A percentile compares a stretch with the other conserved stretches of the same genome.
Evolutionary conservation across 2,797 vertebrate species (phyloP).

Genomic region (Mionectes olivaceus): DNA sequence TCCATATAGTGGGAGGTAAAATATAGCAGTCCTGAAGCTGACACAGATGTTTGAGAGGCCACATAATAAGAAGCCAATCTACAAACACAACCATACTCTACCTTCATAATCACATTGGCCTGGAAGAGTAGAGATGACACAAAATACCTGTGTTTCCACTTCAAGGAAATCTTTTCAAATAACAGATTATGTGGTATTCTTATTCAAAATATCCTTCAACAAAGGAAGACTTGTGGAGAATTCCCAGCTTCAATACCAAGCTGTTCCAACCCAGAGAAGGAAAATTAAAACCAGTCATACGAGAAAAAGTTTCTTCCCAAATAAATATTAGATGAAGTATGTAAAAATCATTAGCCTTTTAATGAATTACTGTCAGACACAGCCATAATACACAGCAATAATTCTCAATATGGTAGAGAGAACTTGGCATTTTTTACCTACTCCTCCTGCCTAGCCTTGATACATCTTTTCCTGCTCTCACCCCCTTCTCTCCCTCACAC

Average conservation of each 20-base stretch:
- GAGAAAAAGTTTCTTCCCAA: conserved; percentile 33
- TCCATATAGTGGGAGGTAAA: not conserved
- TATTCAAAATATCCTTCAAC: conserved; percentile 42
- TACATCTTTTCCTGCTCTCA: not conserved
- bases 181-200: conserved; percentile 13
- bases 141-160: not conserved
- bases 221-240: conserved; percentile 36
- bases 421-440: not conserved
- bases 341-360: conserved; percentile 46
- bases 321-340: conserved; percentile 55
- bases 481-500: too few relatives aligned
- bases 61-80: not conserved
- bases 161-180: conserved; percentile 3
- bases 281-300: conserved; percentile 40
- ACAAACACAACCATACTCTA: not conserved
- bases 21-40: not conserved
- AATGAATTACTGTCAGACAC: conserved; percentile 40
- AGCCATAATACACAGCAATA: conserved; percentile 22
- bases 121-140: conserved; percentile 1
- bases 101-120: not conserved
- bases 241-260: not conserved
- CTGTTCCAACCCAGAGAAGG: not conserved
- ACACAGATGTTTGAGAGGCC: not conserved
- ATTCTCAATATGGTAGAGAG: not conserved
- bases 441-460: not conserved